phyloP scores from a whole-genome alignment of 2,113 vertebrate genomes.

The Perca schrenkii region DNA sequence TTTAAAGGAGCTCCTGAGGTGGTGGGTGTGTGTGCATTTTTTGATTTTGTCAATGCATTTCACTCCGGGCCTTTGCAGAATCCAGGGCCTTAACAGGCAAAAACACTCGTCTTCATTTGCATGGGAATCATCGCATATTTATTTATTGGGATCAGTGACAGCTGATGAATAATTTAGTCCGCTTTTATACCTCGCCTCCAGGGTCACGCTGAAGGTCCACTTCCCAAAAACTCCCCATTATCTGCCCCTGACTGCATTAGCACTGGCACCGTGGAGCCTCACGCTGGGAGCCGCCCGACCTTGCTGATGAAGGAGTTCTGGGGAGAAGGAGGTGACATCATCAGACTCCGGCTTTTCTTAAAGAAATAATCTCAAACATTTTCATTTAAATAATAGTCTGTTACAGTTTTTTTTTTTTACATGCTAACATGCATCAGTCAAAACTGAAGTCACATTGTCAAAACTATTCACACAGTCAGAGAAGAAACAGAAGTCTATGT shows the following conservation, averaged over 20 bases:
- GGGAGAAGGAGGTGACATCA: constrained; percentile 65
- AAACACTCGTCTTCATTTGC: constrained; percentile 63
- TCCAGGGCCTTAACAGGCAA: constrained; percentile 12
- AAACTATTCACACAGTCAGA: no score
- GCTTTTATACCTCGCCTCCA: constrained; percentile 67
- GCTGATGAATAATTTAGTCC: constrained; percentile 80
- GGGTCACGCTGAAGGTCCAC: constrained; percentile 78
- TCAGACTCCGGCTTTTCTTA: constrained; percentile 43
- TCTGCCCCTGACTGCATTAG: constrained; percentile 77
- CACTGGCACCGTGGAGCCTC: constrained; percentile 45
- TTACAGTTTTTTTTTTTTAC: no score
- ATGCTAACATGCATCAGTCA: no score
- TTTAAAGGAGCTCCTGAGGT: constrained; percentile 42
- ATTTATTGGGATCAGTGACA: constrained; percentile 78
- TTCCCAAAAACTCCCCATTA: constrained; percentile 75
- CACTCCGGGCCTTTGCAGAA: constrained; percentile 10
- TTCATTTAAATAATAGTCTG: no score
- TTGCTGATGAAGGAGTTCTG: constrained; percentile 75
- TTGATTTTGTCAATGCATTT: constrained; percentile 50
- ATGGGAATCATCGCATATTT: constrained; percentile 75
- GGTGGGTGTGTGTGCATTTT: constrained; percentile 17
- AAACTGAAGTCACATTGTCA: no score
- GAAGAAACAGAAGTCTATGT: no score
- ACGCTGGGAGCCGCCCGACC: constrained; percentile 70
- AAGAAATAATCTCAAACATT: no score